A percentile compares a stretch with the other conserved stretches of the same genome.
Evolutionary conservation across 2,113 vertebrate genomes (phyloP).

Genomic region (Phylloscopus trochilus): DNA sequence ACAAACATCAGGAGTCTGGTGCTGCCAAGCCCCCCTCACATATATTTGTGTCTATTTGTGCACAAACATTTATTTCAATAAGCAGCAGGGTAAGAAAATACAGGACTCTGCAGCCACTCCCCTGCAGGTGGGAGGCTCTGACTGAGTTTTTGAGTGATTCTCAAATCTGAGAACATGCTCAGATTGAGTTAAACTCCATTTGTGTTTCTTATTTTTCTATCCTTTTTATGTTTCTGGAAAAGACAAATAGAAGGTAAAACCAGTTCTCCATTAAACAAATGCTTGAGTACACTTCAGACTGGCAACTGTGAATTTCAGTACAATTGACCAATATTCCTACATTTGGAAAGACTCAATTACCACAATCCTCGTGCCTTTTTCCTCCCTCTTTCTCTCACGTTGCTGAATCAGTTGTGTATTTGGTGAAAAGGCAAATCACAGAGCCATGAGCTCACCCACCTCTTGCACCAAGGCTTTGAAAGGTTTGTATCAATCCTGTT

Average conservation of each 20-base stretch:
- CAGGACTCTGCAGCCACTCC: background rate
- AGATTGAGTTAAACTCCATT: background rate
- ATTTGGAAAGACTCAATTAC: background rate
- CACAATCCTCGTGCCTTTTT: background rate
- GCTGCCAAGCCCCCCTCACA: background rate
- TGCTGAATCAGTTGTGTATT: background rate
- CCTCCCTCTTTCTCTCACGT: background rate
- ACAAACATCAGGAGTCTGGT: background rate
- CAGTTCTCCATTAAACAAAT: background rate
- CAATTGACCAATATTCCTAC: background rate
- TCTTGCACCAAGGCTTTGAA: background rate
- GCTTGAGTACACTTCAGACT: background rate
- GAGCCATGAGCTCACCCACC: background rate
- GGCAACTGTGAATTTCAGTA: background rate
- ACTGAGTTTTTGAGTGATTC: background rate
- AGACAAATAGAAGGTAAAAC: background rate
- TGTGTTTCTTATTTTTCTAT: background rate
- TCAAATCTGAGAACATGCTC: background rate
- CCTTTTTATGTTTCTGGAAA: background rate
- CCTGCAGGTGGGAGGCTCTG: background rate
- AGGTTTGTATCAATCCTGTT: background rate
- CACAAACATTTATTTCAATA: background rate
- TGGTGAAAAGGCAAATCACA: background rate
- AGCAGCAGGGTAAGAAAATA: background rate
- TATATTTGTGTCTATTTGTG: background rate